Conservation (phyloP, 2,888 invertebrate species). For the Philhelius pedissequus region DNA sequence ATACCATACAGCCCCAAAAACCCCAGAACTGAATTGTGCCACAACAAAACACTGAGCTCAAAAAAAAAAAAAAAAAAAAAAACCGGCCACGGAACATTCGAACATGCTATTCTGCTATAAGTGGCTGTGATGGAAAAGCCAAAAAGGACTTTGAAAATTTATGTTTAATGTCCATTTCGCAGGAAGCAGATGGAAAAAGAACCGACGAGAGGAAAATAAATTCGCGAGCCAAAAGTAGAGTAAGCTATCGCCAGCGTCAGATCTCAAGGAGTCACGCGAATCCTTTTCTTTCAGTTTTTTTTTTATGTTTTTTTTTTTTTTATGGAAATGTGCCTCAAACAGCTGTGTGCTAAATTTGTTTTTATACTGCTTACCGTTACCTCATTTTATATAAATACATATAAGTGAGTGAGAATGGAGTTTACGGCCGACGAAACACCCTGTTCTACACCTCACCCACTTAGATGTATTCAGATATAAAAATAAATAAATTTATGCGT, state of each 20-base stretch:
- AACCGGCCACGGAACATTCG: slow-evolving; percentile 46
- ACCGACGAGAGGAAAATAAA: slow-evolving; percentile 22
- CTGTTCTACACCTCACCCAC: no score
- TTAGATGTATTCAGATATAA: no score
- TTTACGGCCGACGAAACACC: neutral
- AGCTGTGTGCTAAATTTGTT: slow-evolving; percentile 3
- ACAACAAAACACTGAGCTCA: slow-evolving; percentile 44
- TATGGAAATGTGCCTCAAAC: slow-evolving; percentile 22
- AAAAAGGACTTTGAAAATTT: slow-evolving; percentile 58
- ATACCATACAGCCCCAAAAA: slow-evolving; percentile 19
- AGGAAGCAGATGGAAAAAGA: slow-evolving; percentile 37
- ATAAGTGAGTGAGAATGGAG: neutral
- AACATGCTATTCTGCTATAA: slow-evolving; percentile 35
- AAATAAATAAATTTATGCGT: slow-evolving; percentile 35
- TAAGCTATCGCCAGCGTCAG: slow-evolving; percentile 52
- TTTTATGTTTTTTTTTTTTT: neutral
- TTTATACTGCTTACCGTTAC: neutral
- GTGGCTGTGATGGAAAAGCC: slow-evolving; percentile 56
- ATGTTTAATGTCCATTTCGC: slow-evolving; percentile 61
- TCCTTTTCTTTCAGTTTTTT: neutral
- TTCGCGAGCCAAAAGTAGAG: slow-evolving; percentile 29
- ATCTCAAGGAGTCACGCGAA: slow-evolving; percentile 63
- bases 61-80: neutral
- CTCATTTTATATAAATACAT: neutral
- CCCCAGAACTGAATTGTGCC: slow-evolving; percentile 42